These are phyloP conservation scores for Xenentodon cancila DNA, from an alignment of 2,797 vertebrate genomes.

Conservation along the genomic window DNA sequence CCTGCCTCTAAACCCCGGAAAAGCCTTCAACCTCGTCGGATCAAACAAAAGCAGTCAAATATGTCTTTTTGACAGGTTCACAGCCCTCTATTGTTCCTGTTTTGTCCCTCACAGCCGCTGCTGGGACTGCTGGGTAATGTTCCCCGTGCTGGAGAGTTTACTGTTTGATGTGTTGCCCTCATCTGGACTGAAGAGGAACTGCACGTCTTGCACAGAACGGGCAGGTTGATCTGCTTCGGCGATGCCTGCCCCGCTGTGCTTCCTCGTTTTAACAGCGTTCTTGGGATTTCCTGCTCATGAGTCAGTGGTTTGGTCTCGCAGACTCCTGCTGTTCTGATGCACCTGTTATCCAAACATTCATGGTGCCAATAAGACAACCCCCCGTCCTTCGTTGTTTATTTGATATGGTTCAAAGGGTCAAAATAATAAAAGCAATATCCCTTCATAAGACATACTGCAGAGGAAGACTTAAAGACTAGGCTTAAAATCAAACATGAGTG, in stretches of 20 bases:
- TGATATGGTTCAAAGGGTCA: too few species aligned
- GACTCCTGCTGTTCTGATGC: too few species aligned
- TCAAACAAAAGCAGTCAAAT: constrained; percentile 47
- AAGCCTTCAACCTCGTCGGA: constrained; percentile 27
- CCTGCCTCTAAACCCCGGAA: constrained; percentile 60
- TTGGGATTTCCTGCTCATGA: too few species aligned
- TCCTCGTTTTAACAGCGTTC: not conserved
- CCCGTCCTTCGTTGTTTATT: too few species aligned
- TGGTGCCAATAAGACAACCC: too few species aligned
- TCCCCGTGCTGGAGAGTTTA: constrained; percentile 13
- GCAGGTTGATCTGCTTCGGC: constrained; percentile 11
- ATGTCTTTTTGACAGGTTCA: constrained; percentile 22
- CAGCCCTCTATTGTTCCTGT: not conserved
- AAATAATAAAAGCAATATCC: too few species aligned
- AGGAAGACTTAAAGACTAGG: too few species aligned
- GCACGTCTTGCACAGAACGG: not conserved
- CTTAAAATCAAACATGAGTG: not conserved
- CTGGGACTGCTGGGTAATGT: constrained; percentile 9
- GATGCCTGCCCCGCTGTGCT: constrained; percentile 6
- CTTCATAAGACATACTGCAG: too few species aligned
- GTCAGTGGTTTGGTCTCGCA: too few species aligned
- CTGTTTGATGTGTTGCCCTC: constrained; percentile 55
- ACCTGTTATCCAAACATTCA: not conserved
- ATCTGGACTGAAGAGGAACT: constrained; percentile 52
- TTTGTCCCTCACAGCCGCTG: constrained; percentile 11